Base-by-base conservation (phyloP, 1,140 invertebrate species). In the Aphelinus atriplicis region DNA sequence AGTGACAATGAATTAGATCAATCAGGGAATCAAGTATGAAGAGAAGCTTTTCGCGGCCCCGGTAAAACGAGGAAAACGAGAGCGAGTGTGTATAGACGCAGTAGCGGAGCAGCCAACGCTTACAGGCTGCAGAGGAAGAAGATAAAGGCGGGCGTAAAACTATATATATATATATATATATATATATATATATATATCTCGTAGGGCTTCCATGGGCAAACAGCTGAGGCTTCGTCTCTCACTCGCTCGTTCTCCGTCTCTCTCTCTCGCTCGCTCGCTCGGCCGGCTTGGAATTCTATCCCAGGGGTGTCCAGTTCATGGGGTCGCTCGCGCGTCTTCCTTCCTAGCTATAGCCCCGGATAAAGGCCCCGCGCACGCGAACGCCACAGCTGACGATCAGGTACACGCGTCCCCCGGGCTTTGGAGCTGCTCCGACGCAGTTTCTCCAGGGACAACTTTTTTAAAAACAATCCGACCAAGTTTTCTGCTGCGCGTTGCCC, bases 161-260 rank as follows among this genome's bases (percentile, higher is more conserved):
- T 68, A 74, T 74, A 74, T 68, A 26, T 26, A 26, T 26, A 26
- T 26, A 26, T 26, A 26, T 26, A 26, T 26, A 26, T 26, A 26
- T 26, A 26, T 26, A 26, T 26, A 26, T 26, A 26, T 26, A 26
- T 9, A 53, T 53, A 4, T 9, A 4, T 6, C 53, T 80, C 62
- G 73, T 83, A 85, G 58, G 84, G 84, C 83, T 86, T 86, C 85
- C 83, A 86, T 83, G 55, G 80, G 81, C 82, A 83, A 86, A 87
- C 84, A 86, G 84, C 83, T 84, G 84, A 86, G 84, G 85, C 84
- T 86, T 87, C 84, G 26, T 76, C 78, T 70, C 57, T 42, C 42
- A 76, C 42, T 77, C 69, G 72, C 57, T 53, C 51, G 51, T 53
- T 53, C 9, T 6, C 9, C 9, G 51, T 53, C 9, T 26, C 26